Base-by-base conservation (phyloP, 2,113 vertebrate species). In the Pandion haliaetus region DNA sequence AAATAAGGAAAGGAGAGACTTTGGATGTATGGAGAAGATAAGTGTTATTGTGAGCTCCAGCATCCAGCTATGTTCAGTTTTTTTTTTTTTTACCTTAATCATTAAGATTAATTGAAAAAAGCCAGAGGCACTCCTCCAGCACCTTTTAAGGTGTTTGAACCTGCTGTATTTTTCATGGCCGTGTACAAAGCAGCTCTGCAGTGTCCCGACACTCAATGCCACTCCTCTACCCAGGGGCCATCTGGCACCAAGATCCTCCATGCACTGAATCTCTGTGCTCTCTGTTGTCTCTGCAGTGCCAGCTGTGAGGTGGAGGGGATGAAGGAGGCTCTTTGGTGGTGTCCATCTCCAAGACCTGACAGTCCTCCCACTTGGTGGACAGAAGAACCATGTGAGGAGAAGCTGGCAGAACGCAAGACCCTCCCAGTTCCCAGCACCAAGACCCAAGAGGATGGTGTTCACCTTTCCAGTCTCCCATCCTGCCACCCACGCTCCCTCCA, bases 21-120 rank as follows among this genome's bases (percentile, higher is more conserved):
- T 32, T 38, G 76, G 24, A 17, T 72, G 72, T 28, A 5, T 17
- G 34, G 66, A 32, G 20, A 47, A 91, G 91, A 94, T 94, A 96
- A 91, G 55, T 7, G 8, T 49, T 97, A 94, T 89, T 95, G 38
- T 14, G 42, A 83, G 73, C 72, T n/a, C 54, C 76, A 91, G 58
- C 70, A 55, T 32, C 40, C 87, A 70, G 50, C 45, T 54, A 1
- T 24, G 72, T 57, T 54, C 44, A 40, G 1, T 47, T 15, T 31
- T 11, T 11, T 10, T 44, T 28, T 62, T 45, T 85, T 47, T 42
- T n/a, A 76, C 36, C 4, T 24, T 69, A 23, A 28, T 52, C 14
- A 40, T 57, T 49, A 63, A 31, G 38, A 8, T 72, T 57, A 36
- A 25, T 9, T 72, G 54, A 18, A 70, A 72, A 89, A 73, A 78